Evolutionary conservation across 2,113 vertebrate genomes (phyloP).

Genomic region (Silurus glanis): DNA sequence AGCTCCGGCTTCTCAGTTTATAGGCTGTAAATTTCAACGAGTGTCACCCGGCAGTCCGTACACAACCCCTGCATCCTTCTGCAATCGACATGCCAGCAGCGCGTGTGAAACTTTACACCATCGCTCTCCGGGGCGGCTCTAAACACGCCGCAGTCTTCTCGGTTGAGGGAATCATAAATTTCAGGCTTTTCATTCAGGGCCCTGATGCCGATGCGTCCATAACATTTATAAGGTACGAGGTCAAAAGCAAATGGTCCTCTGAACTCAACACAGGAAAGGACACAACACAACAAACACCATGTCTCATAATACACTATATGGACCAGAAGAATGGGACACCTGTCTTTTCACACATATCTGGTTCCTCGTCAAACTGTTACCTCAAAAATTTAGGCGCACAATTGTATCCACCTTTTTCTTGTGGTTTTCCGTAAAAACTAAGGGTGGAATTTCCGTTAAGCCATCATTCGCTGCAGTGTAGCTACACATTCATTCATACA

Average conservation of each 20-base stretch:
- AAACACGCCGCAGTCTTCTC: conserved; percentile 5
- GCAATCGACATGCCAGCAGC: background rate
- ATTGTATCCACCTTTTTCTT: too few relatives aligned
- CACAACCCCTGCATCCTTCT: background rate
- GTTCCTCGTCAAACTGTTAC: too few relatives aligned
- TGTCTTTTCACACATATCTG: too few relatives aligned
- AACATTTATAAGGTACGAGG: background rate
- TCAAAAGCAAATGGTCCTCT: too few relatives aligned
- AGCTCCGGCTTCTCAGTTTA: conserved; percentile 5
- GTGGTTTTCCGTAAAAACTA: too few relatives aligned
- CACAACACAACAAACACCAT: background rate
- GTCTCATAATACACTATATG: background rate
- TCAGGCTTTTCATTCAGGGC: background rate
- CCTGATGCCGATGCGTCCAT: background rate
- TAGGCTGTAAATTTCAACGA: conserved; percentile 4
- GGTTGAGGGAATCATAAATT: conserved; percentile 7
- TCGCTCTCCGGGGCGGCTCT: background rate
- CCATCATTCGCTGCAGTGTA: too few relatives aligned
- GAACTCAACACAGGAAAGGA: background rate
- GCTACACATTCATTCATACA: too few relatives aligned
- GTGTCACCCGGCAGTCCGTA: conserved; percentile 5
- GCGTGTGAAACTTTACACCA: conserved; percentile 12
- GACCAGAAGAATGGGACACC: too few relatives aligned
- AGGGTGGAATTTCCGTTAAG: too few relatives aligned
- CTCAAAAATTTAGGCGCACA: too few relatives aligned